Conservation (phyloP, 2,888 invertebrate species). For the Leptopilina myrica region DNA sequence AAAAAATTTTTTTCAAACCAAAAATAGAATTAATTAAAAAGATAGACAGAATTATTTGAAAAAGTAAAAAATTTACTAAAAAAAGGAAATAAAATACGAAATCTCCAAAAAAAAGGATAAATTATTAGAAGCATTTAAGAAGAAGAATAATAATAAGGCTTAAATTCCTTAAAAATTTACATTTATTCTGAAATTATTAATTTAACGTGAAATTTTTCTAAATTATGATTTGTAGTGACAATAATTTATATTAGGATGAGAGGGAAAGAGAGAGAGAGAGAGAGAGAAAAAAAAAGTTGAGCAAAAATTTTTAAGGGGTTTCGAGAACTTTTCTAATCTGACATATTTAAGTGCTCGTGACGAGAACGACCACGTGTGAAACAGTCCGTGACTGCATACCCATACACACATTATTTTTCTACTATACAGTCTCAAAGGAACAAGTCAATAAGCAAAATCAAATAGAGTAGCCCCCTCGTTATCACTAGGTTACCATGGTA, state of each 20-base stretch:
- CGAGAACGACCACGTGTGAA: conserved; percentile 39
- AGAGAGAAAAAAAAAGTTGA: neutral
- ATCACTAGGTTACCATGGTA: conserved; percentile 68
- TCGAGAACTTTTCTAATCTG: conserved; percentile 34
- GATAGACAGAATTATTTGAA: no score
- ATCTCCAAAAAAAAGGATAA: no score
- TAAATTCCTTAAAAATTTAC: neutral
- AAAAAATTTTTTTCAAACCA: no score
- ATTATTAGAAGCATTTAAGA: no score
- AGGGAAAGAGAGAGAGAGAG: neutral
- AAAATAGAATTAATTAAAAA: no score
- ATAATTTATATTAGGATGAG: neutral
- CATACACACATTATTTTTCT: conserved; percentile 10
- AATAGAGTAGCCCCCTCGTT: conserved; percentile 59
- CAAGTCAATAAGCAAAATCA: conserved; percentile 34
- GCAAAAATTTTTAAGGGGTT: neutral
- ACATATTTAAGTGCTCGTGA: conserved; percentile 31
- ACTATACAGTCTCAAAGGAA: neutral
- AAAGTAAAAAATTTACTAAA: no score
- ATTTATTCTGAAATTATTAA: no score
- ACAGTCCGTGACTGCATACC: conserved; percentile 37
- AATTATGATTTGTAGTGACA: neutral
- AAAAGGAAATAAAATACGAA: no score
- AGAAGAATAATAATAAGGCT: neutral
- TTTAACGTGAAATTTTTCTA: neutral